Evolutionary conservation across 2,113 vertebrate species (phyloP).

Genomic region (Phalacrocorax brasilianus): DNA sequence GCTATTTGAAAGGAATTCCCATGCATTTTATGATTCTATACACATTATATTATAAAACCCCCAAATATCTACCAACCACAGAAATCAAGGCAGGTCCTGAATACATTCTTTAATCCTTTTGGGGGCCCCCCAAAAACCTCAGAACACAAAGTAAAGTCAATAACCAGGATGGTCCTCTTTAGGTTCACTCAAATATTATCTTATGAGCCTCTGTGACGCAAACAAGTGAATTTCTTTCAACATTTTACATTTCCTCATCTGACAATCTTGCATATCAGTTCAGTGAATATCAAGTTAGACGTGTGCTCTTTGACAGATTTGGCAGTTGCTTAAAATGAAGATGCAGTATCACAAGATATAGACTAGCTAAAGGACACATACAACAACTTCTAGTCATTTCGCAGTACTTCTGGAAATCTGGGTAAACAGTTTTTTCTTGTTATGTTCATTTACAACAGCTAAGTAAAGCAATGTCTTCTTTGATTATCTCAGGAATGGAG

Average conservation of each 20-base stretch:
- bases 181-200: not conserved
- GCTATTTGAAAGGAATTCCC: not conserved
- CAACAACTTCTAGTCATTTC: not conserved
- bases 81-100: not conserved
- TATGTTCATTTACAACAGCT: not conserved
- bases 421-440: not conserved
- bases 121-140: not conserved
- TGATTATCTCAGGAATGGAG: not conserved
- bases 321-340: not conserved
- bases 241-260: not conserved
- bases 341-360: not conserved
- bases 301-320: not conserved
- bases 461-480: not conserved
- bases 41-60: not conserved
- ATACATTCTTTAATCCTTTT: not conserved
- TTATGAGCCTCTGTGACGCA: not conserved
- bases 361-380: not conserved
- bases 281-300: not conserved
- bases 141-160: not conserved
- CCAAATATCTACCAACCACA: not conserved
- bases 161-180: not conserved
- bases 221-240: not conserved
- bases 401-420: not conserved
- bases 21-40: not conserved
- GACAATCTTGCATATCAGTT: not conserved